Base-by-base conservation (phyloP, 2,113 vertebrate genomes). In the Percopsis transmontana region DNA sequence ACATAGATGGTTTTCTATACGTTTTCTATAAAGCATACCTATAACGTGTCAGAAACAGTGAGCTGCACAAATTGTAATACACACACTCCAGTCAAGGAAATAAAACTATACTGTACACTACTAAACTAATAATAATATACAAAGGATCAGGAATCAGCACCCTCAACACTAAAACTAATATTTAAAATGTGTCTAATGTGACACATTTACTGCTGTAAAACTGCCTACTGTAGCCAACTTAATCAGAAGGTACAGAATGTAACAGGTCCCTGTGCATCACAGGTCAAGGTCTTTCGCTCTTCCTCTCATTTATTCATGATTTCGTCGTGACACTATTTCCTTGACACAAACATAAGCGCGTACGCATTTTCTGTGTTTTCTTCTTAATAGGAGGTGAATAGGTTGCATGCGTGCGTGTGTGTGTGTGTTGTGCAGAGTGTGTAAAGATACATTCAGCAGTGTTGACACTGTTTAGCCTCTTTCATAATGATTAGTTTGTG, bases 301-400 rank as follows among this genome's bases (percentile, higher is more conserved):
- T 40, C 24, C 33, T 39, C 41, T 51, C 41, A 59, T 67, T 20
- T 57, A 51, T 79, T 76, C 62, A 73, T 39, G 5, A 13, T 76
- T 72, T 73, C 41, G 72, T 16, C 77, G 57, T 76, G 45, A 62
- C 38, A 41, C 65, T 73, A 59, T 63, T 76, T 58, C 70, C 15
- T 62, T 55, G 20, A 27, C 15, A 23, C 20, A 21, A 58, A 73
- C 45, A 57, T 58, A 68, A 70, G 52, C 42, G 53, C 47, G 23
- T 62, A 52, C 5, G 23, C 71, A 67, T 76, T 69, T 41, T 62
- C 64, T n/a, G n/a, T n/a, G n/a, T n/a, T n/a, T n/a, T n/a, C n/a
- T n/a, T n/a, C n/a, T n/a, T n/a, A n/a, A n/a, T n/a, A n/a, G n/a
- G 62, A 44, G 44, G 23, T 16, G 11, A 23, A 5, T 41, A 8